Evolutionary conservation across 2,888 invertebrate genomes (phyloP).

Genomic region (Cepaea hortensis): DNA sequence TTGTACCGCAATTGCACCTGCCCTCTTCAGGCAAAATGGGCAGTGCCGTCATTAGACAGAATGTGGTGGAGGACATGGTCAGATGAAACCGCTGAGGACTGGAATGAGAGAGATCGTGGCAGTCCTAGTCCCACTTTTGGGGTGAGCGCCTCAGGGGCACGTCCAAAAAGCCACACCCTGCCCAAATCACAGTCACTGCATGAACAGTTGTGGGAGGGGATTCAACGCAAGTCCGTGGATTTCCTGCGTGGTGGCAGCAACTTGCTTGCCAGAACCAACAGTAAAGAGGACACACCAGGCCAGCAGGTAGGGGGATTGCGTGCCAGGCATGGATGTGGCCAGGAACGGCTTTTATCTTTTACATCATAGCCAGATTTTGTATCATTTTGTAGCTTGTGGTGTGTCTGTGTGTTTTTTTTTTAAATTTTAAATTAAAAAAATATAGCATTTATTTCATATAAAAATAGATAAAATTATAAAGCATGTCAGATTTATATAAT

Average conservation of each 20-base stretch:
- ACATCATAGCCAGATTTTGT: background rate
- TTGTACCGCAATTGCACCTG: constrained; percentile 18
- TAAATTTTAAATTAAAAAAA: too few relatives aligned
- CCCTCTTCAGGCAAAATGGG: constrained; percentile 68
- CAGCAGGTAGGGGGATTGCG: constrained; percentile 44
- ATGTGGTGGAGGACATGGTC: constrained; percentile 64
- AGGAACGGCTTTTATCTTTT: background rate
- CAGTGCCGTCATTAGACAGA: constrained; percentile 59
- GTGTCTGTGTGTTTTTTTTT: too few relatives aligned
- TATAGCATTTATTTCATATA: too few relatives aligned
- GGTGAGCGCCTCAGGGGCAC: constrained; percentile 42
- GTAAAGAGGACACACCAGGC: constrained; percentile 66
- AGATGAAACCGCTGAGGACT: constrained; percentile 69
- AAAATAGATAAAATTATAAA: too few relatives aligned
- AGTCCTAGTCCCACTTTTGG: constrained; percentile 58
- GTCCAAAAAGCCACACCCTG: constrained; percentile 69
- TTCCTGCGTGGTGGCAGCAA: constrained; percentile 69
- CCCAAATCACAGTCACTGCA: constrained; percentile 68
- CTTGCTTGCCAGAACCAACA: constrained; percentile 66
- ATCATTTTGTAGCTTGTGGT: background rate
- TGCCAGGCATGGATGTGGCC: constrained; percentile 36
- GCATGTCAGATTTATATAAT: too few relatives aligned
- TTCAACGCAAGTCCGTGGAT: constrained; percentile 71
- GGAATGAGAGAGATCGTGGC: constrained; percentile 55
- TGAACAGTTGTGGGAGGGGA: constrained; percentile 71